Conservation (phyloP, 2,113 vertebrate species). For the Tyrannus savana region DNA sequence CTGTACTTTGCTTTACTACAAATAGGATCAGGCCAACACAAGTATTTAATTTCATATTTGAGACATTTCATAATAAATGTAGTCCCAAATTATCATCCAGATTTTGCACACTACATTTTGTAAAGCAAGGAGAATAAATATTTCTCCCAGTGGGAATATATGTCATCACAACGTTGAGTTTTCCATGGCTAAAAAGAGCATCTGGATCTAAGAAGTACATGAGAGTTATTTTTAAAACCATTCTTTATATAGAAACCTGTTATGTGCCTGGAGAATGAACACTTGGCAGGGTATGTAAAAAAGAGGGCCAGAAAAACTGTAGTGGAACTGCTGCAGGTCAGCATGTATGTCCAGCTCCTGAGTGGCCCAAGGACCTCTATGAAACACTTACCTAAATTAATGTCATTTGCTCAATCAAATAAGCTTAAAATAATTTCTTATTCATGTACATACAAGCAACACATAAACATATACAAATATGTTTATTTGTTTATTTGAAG, state of each 20-base stretch:
- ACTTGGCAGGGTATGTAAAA: background rate
- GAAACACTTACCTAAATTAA: background rate
- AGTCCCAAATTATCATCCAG: background rate
- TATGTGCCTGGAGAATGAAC: background rate
- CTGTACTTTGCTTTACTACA: background rate
- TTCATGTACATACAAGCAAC: background rate
- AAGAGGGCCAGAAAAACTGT: background rate
- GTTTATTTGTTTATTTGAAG: no score
- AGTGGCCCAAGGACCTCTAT: background rate
- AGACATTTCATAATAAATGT: background rate
- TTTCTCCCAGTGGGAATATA: background rate
- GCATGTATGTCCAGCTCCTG: background rate
- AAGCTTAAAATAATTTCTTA: background rate
- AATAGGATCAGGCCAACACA: background rate
- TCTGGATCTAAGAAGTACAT: background rate
- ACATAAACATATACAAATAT: background rate
- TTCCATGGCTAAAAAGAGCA: slow-evolving; percentile 30
- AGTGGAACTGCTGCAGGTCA: background rate
- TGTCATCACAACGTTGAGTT: background rate
- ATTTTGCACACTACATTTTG: background rate
- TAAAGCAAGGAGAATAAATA: background rate
- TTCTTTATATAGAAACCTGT: slow-evolving; percentile 29
- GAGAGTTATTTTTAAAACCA: slow-evolving; percentile 36
- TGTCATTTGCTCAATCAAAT: background rate
- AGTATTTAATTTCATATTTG: background rate